A percentile compares a stretch with the other conserved stretches of the same genome.
These are phyloP conservation scores for Rhadinocentrus ornatus DNA, from an alignment of 2,797 vertebrate genomes.

Conservation along the genomic window DNA sequence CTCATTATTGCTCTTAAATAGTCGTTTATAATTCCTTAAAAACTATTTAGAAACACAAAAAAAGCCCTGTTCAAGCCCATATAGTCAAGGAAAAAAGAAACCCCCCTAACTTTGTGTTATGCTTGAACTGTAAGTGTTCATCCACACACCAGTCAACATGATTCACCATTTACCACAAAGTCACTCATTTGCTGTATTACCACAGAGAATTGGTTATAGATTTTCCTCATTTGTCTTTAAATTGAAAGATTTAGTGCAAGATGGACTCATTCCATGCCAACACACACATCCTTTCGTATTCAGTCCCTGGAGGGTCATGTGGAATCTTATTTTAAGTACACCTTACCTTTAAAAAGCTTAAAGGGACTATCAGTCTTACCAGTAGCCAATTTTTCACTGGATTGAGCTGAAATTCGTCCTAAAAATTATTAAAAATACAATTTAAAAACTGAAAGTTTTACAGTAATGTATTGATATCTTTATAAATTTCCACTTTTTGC, in stretches of 20 bases:
- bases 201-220: background rate
- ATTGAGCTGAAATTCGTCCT: background rate
- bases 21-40: constrained; percentile 29
- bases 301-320: background rate
- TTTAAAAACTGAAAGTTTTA: background rate
- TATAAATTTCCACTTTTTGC: too few species aligned
- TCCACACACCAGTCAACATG: constrained; percentile 19
- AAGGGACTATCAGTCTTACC: background rate
- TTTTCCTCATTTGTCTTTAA: background rate
- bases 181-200: constrained; percentile 16
- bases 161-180: constrained; percentile 3
- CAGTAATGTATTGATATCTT: background rate
- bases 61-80: background rate
- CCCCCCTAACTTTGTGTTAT: constrained; percentile 7
- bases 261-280: background rate
- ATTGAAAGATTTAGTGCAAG: background rate
- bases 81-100: constrained; percentile 2
- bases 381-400: background rate
- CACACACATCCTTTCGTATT: background rate
- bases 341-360: background rate
- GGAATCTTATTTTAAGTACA: background rate
- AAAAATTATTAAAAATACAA: background rate
- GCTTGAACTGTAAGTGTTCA: constrained; percentile 14
- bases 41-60: constrained; percentile 15
- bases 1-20: constrained; percentile 52